A percentile compares a stretch with the other conserved stretches of the same genome.
Conservation (phyloP, 1,140 invertebrate species). For the Drosophila arizonae region DNA sequence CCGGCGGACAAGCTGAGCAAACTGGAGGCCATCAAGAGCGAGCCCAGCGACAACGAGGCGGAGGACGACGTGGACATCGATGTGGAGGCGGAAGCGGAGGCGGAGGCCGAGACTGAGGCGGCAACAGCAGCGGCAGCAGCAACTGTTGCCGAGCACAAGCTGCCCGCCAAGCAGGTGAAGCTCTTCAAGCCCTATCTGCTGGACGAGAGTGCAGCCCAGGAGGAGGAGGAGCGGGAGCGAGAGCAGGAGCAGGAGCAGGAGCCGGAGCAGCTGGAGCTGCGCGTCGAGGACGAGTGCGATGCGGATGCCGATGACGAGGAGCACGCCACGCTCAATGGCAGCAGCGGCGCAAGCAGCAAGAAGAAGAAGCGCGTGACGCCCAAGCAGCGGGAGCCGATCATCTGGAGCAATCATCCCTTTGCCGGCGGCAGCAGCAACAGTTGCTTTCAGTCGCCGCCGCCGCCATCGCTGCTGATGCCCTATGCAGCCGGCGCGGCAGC, state of each 20-base stretch:
- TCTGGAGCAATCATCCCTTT: constrained; percentile 69
- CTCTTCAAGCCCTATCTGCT: constrained; percentile 88
- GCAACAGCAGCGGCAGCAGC: constrained; percentile 36
- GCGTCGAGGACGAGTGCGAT: constrained; percentile 57
- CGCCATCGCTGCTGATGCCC: constrained; percentile 31
- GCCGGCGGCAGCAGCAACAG: constrained; percentile 30
- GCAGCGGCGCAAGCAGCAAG: constrained; percentile 57
- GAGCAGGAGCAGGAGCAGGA: constrained; percentile 19
- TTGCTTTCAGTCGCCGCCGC: constrained; percentile 46
- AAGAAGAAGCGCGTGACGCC: constrained; percentile 40
- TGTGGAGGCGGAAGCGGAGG: constrained; percentile 34
- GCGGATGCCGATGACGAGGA: constrained; percentile 73
- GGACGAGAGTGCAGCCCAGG: constrained; percentile 83
- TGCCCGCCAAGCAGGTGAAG: constrained; percentile 84
- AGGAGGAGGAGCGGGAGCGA: constrained; percentile 37
- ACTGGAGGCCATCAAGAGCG: constrained; percentile 61
- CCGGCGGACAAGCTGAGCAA: constrained; percentile 63
- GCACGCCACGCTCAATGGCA: constrained; percentile 82
- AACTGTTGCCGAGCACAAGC: constrained; percentile 39
- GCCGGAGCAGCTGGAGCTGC: constrained; percentile 41
- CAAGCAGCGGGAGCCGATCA: constrained; percentile 60
- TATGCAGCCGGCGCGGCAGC: neutral
- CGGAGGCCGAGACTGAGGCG: constrained; percentile 43
- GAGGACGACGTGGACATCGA: constrained; percentile 44
- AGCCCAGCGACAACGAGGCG: constrained; percentile 37